Base-by-base conservation (phyloP, 2,113 vertebrate genomes). In the Anhinga rufa region DNA sequence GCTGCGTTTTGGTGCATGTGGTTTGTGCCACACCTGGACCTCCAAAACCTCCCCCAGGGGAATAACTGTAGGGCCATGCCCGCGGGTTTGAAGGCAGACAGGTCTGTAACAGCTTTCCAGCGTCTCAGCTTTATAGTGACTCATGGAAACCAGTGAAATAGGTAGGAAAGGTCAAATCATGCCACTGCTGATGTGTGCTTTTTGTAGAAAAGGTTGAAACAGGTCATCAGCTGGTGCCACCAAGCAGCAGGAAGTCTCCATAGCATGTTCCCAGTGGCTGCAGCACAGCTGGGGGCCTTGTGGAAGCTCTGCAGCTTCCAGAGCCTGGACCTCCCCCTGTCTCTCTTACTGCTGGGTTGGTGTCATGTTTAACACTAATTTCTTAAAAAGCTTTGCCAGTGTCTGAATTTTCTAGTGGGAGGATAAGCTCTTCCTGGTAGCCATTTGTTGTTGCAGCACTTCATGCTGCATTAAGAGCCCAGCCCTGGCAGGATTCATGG, bases 241-340 rank as follows among this genome's bases (percentile, higher is more conserved):
- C 28, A 29, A 38, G n/a, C 51, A 34, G 51, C 5, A 22, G 38
- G 11, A 38, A 3, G 44, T 19, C 57, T 48, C 51, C 44, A 4
- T 25, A 54, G 40, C 13, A 12, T 1, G 3, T 40, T 48, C 65
- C 34, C 0, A 0, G 28, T 22, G 34, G 26, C 31, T 65, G 74
- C 3, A 1, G 60, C 69, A 28, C 46, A 34, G 36, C 32, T 55
- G 42, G 42, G 78, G 26, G 77, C 68, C 40, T 72, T 2, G 1
- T 34, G 48, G 54, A 31, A 8, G 7, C 52, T 80, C 44, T 54
- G 61, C 61, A 75, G 14, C 51, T 75, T 52, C 74, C 14, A 8
- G 15, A 82, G 68, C 66, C 32, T 36, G 32, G 13, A 25, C 19
- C 22, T 89, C 4, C 1, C 8, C 15, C 17, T 6, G 7, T 12